A percentile compares a stretch with the other conserved stretches of the same genome.
Conservation (phyloP, 2,888 invertebrate genomes). For the Pachliopta kotzebuea region DNA sequence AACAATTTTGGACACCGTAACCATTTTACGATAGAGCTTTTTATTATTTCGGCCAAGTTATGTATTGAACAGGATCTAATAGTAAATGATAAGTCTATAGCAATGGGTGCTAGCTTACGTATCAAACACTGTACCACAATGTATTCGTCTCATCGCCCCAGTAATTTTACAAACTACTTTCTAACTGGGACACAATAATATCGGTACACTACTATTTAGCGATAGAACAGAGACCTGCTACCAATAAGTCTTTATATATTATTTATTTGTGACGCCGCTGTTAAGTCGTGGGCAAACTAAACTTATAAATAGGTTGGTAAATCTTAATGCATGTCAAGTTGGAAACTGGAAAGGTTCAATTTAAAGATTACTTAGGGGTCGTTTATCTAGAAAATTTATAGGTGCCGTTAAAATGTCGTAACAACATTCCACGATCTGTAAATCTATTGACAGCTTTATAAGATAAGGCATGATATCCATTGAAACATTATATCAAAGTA, state of each 20-base stretch:
- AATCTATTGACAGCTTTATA: not conserved
- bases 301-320: not conserved
- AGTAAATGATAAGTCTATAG: no score
- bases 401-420: constrained; percentile 9
- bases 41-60: no score
- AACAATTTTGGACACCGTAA: no score
- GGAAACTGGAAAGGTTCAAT: not conserved
- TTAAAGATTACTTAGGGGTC: not conserved
- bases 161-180: no score
- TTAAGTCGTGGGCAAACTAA: not conserved
- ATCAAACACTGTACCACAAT: no score
- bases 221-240: no score
- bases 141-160: no score
- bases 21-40: no score
- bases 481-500: not conserved
- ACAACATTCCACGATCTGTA: not conserved
- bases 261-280: not conserved
- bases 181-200: no score
- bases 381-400: constrained; percentile 15
- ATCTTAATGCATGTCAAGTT: not conserved
- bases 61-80: no score
- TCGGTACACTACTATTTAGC: no score
- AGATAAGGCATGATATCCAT: not conserved
- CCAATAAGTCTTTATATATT: not conserved
- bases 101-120: no score